These are phyloP conservation scores for Argentina silus DNA, from an alignment of 2,797 vertebrate species.

Conservation along the genomic window DNA sequence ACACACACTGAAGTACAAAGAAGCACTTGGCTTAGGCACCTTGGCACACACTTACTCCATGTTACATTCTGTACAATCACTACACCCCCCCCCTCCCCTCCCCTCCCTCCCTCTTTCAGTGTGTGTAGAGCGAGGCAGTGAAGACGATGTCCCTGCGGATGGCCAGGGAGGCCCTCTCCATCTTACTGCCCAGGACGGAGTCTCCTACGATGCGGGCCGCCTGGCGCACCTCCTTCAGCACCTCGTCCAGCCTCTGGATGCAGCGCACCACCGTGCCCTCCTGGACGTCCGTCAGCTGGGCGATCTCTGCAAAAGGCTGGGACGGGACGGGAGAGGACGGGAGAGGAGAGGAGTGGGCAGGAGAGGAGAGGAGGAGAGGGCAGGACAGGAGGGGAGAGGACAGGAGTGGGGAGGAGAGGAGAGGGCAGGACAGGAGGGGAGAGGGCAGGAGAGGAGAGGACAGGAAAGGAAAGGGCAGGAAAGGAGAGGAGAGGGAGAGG, in stretches of 20 bases:
- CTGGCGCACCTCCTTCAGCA: conserved; percentile 88
- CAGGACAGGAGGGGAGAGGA: too few relatives aligned
- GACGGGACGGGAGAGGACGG: background rate
- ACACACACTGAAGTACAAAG: conserved; percentile 25
- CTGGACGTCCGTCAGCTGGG: conserved; percentile 87
- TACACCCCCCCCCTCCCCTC: background rate
- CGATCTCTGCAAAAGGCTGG: conserved; percentile 89
- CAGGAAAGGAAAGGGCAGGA: too few relatives aligned
- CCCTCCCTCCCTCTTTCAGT: conserved; percentile 69
- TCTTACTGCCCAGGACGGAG: conserved; percentile 89
- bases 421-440: background rate
- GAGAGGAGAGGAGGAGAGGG: background rate
- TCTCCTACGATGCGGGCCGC: conserved; percentile 90
- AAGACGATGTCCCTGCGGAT: conserved; percentile 93
- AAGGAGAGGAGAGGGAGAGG: background rate
- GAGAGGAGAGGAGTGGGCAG: background rate
- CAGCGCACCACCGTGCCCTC: conserved; percentile 92
- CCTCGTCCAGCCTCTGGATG: conserved; percentile 92
- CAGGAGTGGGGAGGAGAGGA: too few relatives aligned
- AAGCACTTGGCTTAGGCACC: conserved; percentile 26
- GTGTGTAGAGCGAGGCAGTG: conserved; percentile 91
- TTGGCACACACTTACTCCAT: background rate
- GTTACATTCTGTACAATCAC: background rate
- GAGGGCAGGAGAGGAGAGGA: background rate
- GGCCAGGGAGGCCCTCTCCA: conserved; percentile 88